These are phyloP conservation scores for Periparus ater DNA, from an alignment of 2,797 vertebrate genomes.

Conservation along the genomic window DNA sequence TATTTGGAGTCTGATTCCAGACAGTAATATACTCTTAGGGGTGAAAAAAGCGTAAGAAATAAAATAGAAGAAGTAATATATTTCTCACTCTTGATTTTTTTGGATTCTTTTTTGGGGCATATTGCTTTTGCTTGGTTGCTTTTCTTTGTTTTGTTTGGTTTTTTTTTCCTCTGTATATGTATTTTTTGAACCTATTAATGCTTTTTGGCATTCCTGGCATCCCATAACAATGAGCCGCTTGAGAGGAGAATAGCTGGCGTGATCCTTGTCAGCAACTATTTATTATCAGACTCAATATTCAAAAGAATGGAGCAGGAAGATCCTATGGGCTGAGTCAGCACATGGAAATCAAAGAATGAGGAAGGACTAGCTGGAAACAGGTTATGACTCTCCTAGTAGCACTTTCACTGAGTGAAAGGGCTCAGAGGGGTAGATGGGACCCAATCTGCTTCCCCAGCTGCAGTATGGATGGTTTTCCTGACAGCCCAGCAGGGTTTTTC, in stretches of 20 bases:
- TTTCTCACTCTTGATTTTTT: not conserved
- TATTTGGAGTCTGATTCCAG: not conserved
- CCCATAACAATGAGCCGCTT: not conserved
- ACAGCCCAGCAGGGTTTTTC: not conserved
- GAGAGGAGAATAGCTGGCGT: not conserved
- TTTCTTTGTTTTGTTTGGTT: not conserved
- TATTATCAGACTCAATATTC: not conserved
- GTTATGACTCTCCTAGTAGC: not conserved
- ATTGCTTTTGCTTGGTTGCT: accelerated
- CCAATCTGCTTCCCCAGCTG: not conserved
- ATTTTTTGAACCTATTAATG: not conserved
- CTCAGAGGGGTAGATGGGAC: not conserved
- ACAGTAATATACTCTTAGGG: not conserved
- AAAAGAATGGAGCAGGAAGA: not conserved
- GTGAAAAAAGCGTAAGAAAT: not conserved
- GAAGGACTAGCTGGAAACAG: not conserved
- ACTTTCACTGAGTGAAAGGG: not conserved
- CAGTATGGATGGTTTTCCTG: not conserved
- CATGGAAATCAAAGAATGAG: not conserved
- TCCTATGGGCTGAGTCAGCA: not conserved
- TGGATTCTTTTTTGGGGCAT: accelerated
- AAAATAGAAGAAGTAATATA: not conserved
- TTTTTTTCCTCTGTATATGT: not conserved
- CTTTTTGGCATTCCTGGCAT: not conserved
- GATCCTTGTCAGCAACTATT: not conserved